Evolutionary conservation across 1,140 invertebrate genomes (phyloP), one percentile per base, ranked within the genome.

Genomic region (Macrocentrus cingulum): DNA sequence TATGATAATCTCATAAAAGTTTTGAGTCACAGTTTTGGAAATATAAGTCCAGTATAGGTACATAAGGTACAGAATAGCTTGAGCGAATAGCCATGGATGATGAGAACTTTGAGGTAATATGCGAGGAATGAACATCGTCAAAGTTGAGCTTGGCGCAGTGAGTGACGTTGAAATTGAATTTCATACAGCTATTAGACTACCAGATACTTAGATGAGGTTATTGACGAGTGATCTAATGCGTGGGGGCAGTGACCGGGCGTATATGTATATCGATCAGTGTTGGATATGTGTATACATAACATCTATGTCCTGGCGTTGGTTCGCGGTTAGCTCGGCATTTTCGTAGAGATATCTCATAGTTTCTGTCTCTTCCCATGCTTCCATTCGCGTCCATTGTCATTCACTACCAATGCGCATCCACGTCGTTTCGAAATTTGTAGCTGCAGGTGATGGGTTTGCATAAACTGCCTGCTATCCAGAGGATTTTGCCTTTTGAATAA

Each of bases 111-210:
- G 13, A 15, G 36, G 36, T 5, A 13, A 39, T 13, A 39, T 39
- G 15, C 36, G 15, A 39, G 13, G 11, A 15, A 39, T 39, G 36
- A 3, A 39, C 36, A 39, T 8, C 36, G 15, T n/a, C 36, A 39
- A 39, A 39, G 36, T 39, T 39, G 8, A 3, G 8, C 3, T n/a
- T 11, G 3, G 8, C 4, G 8, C 2, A 8, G 15, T n/a, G 36
- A 15, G 36, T 39, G 36, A 39, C 36, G 36, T 39, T 39, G 36
- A 39, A 39, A 39, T 39, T 39, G 8, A 39, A 39, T 39, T 39
- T 39, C 36, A 39, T 15, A n/a, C n/a, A 39, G 4, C 13, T 8
- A 39, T 39, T 39, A 39, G 7, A 39, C 36, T n/a, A n/a, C 36
- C 36, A 39, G 4, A 11, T 11, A 8, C 8, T 2, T 8, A 3